Percentiles rank a stretch among this genome's conserved stretches.
Evolutionary conservation across 1,140 invertebrate genomes (phyloP).

Genomic region (Heliothis virescens): DNA sequence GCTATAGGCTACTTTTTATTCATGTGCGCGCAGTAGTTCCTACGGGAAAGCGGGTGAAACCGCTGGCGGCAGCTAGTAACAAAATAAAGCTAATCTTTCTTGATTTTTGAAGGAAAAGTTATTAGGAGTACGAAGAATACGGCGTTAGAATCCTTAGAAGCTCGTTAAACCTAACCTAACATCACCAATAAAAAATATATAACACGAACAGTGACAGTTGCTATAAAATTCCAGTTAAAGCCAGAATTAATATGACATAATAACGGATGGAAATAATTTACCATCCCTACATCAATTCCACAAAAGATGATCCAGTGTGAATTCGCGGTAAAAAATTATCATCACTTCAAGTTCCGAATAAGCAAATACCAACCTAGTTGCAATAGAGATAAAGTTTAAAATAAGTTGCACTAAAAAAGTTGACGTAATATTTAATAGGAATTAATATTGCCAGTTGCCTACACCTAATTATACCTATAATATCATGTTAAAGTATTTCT

Average conservation of each 20-base stretch:
- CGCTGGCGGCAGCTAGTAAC: no score
- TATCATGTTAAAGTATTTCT: neutral
- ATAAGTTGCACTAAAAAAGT: neutral
- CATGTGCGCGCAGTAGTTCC: no score
- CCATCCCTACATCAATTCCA: constrained; percentile 10
- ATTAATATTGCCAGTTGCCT: neutral
- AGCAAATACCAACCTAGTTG: neutral
- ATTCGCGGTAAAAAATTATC: constrained; percentile 24
- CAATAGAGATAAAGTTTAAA: neutral
- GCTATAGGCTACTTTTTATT: no score
- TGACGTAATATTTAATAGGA: constrained; percentile 20
- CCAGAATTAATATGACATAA: constrained; percentile 12
- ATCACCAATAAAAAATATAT: neutral
- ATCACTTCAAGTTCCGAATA: neutral
- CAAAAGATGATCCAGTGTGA: constrained; percentile 10
- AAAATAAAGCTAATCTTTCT: no score
- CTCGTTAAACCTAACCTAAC: no score
- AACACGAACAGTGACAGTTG: neutral
- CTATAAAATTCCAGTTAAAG: constrained; percentile 15
- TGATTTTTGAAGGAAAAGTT: no score
- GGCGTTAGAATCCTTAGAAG: no score
- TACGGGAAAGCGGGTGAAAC: no score
- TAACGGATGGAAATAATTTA: constrained; percentile 6
- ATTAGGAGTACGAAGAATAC: no score
- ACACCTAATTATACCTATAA: no score